Percentiles rank a stretch among this genome's conserved stretches.
Evolutionary conservation across 1,140 invertebrate genomes (phyloP).

Genomic region (Bombus pyrosoma): DNA sequence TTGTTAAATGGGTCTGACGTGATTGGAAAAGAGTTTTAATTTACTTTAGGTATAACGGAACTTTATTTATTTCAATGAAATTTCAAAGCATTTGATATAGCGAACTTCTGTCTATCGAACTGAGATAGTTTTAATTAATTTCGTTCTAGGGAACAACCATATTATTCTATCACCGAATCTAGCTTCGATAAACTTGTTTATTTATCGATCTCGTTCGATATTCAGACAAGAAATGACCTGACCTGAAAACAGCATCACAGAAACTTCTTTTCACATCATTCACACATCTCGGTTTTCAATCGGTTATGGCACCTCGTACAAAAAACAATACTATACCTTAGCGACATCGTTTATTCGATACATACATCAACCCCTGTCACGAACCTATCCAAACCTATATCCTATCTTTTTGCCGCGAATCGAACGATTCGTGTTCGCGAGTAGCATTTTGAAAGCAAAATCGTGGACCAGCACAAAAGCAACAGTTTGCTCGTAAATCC

Average conservation of each 20-base stretch:
- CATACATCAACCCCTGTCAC: not conserved
- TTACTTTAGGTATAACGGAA: not conserved
- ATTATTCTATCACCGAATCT: not conserved
- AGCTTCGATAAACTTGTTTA: not conserved
- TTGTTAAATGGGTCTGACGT: not conserved
- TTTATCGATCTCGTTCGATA: not conserved
- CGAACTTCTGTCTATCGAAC: too few species aligned
- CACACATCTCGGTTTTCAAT: not conserved
- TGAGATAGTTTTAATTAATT: not conserved
- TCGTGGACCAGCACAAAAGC: conserved; percentile 19
- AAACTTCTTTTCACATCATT: not conserved
- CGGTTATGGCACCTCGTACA: not conserved
- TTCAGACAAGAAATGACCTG: not conserved
- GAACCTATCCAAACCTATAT: not conserved
- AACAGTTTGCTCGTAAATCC: conserved; percentile 53
- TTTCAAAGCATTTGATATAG: not conserved
- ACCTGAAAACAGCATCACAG: too few species aligned
- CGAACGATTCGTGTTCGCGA: not conserved
- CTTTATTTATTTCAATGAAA: not conserved
- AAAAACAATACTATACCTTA: not conserved
- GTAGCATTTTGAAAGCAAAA: not conserved
- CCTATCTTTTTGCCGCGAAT: not conserved
- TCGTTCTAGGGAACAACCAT: not conserved
- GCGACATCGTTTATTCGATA: not conserved
- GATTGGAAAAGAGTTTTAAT: not conserved